Evolutionary conservation across 2,797 vertebrate species (phyloP).

Genomic region (Oophaga sylvatica): DNA sequence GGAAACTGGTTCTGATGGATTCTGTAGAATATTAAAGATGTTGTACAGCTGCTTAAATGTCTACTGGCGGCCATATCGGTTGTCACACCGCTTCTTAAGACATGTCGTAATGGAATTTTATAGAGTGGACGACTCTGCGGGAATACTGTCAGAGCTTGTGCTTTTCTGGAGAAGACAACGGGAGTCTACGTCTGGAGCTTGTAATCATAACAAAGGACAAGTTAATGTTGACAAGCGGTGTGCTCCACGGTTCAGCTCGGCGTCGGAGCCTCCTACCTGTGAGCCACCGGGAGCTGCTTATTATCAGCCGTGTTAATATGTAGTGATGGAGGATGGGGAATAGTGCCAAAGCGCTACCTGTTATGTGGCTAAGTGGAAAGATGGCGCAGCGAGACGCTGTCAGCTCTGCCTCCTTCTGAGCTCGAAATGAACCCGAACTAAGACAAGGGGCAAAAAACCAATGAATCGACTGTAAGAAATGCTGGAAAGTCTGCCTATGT

Average conservation of each 20-base stretch:
- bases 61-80: background rate
- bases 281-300: slow-evolving; percentile 15
- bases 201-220: slow-evolving; percentile 28
- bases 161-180: background rate
- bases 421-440: slow-evolving; percentile 24
- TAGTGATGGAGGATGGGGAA: slow-evolving; percentile 24
- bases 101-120: background rate
- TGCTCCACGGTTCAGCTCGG: background rate
- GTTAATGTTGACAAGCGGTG: background rate
- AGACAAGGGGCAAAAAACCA: background rate
- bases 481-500: background rate
- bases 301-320: slow-evolving; percentile 36
- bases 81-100: background rate
- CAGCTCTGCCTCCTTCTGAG: slow-evolving; percentile 1
- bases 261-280: background rate
- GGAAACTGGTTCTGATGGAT: too few species aligned
- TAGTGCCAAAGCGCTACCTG: slow-evolving; percentile 45
- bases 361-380: slow-evolving; percentile 42
- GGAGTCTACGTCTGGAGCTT: slow-evolving; percentile 1
- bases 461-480: slow-evolving; percentile 3
- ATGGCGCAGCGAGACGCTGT: slow-evolving; percentile 21
- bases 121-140: background rate
- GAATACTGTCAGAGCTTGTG: background rate
- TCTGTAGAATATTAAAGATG: too few species aligned
- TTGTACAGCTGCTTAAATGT: background rate